Conservation (phyloP, 2,797 vertebrate genomes). For the Botia almorhae region DNA sequence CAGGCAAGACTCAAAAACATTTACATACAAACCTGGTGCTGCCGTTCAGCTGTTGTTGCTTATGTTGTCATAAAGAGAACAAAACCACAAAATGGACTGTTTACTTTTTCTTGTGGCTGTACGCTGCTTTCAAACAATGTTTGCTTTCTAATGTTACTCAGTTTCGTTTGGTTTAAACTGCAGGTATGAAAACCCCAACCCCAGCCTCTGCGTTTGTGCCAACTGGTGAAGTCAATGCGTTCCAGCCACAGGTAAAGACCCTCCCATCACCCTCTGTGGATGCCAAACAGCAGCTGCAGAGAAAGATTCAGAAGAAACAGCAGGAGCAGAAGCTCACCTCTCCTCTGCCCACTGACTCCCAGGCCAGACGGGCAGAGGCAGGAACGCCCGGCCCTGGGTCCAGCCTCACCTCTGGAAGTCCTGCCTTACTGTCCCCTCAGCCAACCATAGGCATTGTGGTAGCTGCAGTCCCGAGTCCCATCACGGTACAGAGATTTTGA, state of each 20-base stretch:
- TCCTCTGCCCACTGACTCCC: constrained; percentile 87
- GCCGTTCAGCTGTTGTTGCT: background rate
- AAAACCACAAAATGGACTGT: too few relatives aligned
- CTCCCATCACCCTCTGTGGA: constrained; percentile 93
- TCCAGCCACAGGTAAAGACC: constrained; percentile 97
- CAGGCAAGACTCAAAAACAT: constrained; percentile 79
- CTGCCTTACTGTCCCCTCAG: constrained; percentile 94
- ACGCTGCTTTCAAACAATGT: background rate
- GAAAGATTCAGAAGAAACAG: constrained; percentile 99
- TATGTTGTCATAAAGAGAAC: too few relatives aligned
- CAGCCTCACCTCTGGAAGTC: constrained; percentile 89
- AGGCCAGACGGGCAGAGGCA: constrained; percentile 87
- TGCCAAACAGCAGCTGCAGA: constrained; percentile 97
- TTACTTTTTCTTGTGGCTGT: background rate
- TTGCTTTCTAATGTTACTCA: background rate
- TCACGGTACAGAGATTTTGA: constrained; percentile 82
- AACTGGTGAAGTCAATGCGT: constrained; percentile 93
- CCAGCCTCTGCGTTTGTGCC: constrained; percentile 95
- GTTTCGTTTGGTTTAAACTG: background rate
- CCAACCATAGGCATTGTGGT: constrained; percentile 96
- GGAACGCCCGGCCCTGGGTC: constrained; percentile 79
- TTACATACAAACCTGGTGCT: background rate
- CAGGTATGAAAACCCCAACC: constrained; percentile 94
- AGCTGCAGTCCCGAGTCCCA: constrained; percentile 95
- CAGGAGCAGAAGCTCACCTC: constrained; percentile 98